Base-by-base conservation (phyloP, 2,113 vertebrate species). In the Ceuthmochares aereus region DNA sequence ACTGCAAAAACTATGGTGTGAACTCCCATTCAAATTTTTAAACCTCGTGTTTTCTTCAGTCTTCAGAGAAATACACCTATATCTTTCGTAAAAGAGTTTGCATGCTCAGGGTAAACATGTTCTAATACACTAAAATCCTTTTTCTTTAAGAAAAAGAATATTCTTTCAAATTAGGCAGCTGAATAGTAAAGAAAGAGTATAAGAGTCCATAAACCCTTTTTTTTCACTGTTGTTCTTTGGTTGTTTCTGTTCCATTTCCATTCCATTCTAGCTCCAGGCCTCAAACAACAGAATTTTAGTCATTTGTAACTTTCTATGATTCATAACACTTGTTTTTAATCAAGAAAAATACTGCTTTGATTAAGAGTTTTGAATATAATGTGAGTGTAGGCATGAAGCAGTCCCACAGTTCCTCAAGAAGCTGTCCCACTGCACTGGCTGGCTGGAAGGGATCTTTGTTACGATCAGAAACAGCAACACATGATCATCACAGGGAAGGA, bases 251-350 rank as follows among this genome's bases (percentile, higher is more conserved):
- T 23, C 22, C 47, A 49, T 49, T 49, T 94, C 86, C 43, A 68
- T 43, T 97, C 96, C 88, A 66, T 95, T 96, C 73, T 63, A 76
- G 7, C 83, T 88, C 36, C 77, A 70, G 73, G 66, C 83, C 87
- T 92, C 76, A 90, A 91, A 96, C 22, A 91, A 40, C 81, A 89
- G 87, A 86, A 56, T 87, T 92, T 95, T 67, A 86, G 80, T 74
- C 63, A 8, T 94, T 93, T 73, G 64, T 79, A 96, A 93, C 91
- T 84, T 75, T 82, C 87, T 95, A 55, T 78, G 75, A 95, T 85
- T 80, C 56, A 43, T 14, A 97, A 87, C 96, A 97, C 89, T 98
- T 98, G 97, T 74, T 98, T 98, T 96, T 91, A 97, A 98, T 98
- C 89, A 96, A 58, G 60, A 92, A 54, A 84, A 95, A 60, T 92